Percentiles rank a stretch among this genome's conserved stretches.
phyloP scores from a whole-genome alignment of 2,113 vertebrate species.

The Scomber japonicus region DNA sequence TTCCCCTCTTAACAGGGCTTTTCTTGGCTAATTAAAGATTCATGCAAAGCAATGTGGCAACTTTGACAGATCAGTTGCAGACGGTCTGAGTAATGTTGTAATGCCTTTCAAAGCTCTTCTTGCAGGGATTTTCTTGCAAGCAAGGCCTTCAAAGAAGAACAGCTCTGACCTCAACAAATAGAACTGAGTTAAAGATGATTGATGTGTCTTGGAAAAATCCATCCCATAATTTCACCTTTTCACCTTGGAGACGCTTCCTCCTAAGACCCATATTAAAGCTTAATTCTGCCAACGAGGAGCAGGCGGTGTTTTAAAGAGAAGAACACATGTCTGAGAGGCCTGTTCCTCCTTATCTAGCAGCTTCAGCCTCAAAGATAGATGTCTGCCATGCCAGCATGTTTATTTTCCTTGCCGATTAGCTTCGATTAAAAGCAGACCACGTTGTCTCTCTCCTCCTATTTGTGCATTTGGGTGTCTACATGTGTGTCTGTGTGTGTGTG shows the following conservation, averaged over 20 bases:
- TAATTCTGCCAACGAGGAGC: conserved; percentile 74
- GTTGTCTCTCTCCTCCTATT: conserved; percentile 73
- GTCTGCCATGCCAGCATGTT: conserved; percentile 78
- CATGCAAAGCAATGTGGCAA: conserved; percentile 64
- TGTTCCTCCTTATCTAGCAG: conserved; percentile 79
- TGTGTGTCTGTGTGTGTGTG: conserved; percentile 69
- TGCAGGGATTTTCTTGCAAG: conserved; percentile 45
- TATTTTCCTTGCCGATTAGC: conserved; percentile 84
- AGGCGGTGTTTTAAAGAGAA: conserved; percentile 72
- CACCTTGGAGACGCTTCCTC: conserved; percentile 67
- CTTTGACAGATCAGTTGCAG: conserved; percentile 71
- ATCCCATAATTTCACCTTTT: conserved; percentile 83
- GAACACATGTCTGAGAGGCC: conserved; percentile 78
- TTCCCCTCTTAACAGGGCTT: conserved; percentile 45
- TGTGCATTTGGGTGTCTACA: conserved; percentile 56
- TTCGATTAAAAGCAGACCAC: conserved; percentile 82
- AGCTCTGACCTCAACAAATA: conserved; percentile 53
- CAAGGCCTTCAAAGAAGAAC: conserved; percentile 29
- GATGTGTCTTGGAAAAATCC: conserved; percentile 75
- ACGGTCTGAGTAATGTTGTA: conserved; percentile 39
- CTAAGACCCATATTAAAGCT: conserved; percentile 77
- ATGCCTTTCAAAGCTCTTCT: conserved; percentile 50
- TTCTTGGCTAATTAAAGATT: conserved; percentile 75
- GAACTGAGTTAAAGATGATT: conserved; percentile 70
- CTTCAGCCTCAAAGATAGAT: conserved; percentile 76